Base-by-base conservation (phyloP, 2,888 invertebrate species). In the Cryptus armator region DNA sequence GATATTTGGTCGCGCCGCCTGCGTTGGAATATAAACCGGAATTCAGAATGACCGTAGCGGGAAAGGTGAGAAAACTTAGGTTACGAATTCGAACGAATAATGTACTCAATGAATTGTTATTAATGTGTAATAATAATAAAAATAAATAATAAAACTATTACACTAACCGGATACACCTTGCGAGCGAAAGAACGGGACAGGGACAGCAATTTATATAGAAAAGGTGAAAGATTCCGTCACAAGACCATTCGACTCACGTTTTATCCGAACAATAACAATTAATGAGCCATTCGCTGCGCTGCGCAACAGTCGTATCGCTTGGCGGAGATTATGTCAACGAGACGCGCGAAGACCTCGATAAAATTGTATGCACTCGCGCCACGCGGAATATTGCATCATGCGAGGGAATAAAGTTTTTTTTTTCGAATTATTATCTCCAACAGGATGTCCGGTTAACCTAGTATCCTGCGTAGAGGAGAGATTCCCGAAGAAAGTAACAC, bases 11-110 rank as follows among this genome's bases (percentile, higher is more conserved):
- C 46, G 66, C 12, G 62, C 71, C 71, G 71, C 70, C 82, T 86
- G 87, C 75, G 70, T 84, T 81, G 84, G 62, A 87, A 87, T 37
- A 37, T 37, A 81, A 86, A 87, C 74, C 84, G 79, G 83, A 84
- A 87, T 88, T 80, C 85, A 86, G 88, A 83, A 92, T 92, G 92
- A 92, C 92, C 84, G 91, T 92, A 84, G 91, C 92, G 80, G 92
- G 92, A 88, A 91, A 92, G 92, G 92, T 92, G 87, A 90, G 14
- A n/a, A 19, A 62, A 48, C 44, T 72, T 37, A 44, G 24, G 32
- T 53, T 32, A 44, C 48, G 53, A 67, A 84, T 84, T 82, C 75
- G 75, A 53, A 5, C 5, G n/a, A 53, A 53, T 5, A 16, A 53
- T 16, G 53, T 53, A 53, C 9, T 16, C n/a, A 53, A 53, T 53